Evolutionary conservation across 2,797 vertebrate species (phyloP), one percentile per base, ranked within the genome.

Genomic region (Acanthiza pusilla): DNA sequence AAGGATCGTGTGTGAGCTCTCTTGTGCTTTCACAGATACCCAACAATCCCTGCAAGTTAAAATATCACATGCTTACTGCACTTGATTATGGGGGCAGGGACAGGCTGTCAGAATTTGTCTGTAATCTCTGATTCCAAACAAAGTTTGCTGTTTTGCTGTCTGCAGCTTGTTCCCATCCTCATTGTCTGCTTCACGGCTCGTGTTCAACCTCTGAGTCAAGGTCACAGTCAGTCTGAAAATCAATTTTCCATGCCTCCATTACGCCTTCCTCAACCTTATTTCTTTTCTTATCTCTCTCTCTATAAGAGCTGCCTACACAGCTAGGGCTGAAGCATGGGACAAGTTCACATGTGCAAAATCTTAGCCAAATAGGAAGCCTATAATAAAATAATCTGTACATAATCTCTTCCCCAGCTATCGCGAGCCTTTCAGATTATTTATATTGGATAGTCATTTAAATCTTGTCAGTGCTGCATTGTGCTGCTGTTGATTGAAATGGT

Each of bases 401-500:
- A 83, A 95, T 89, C 75, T 61, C 54, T 92, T 90, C 22, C 68
- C 27, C 61, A 75, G 58, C 51, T 70, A 68, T 63, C 50, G 2
- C 1, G 4, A 85, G 58, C 75, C 30, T 92, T 94, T 89, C 92
- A 68, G 75, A 62, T 88, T 89, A 83, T 81, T 93, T 93, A 42
- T 93, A 58, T 40, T 89, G 61, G 65, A 27, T 55, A 88, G 75
- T 91, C 36, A 92, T 93, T 95, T 87, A 62, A 95, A 77, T 85
- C 78, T 91, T 61, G n/a, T 95, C 78, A 86, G 65, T 32, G 78
- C 47, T 96, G 76, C 82, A 93, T 92, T 97, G 92, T 93, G 92
- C 76, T 91, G 51, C 73, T 60, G 42, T 60, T 81, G 81, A 96
- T 95, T 94, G 93, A 95, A 91, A 96, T 94, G 91, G 81, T 96